Conservation (phyloP, 2,113 vertebrate species). For the Rhinoptilus africanus region DNA sequence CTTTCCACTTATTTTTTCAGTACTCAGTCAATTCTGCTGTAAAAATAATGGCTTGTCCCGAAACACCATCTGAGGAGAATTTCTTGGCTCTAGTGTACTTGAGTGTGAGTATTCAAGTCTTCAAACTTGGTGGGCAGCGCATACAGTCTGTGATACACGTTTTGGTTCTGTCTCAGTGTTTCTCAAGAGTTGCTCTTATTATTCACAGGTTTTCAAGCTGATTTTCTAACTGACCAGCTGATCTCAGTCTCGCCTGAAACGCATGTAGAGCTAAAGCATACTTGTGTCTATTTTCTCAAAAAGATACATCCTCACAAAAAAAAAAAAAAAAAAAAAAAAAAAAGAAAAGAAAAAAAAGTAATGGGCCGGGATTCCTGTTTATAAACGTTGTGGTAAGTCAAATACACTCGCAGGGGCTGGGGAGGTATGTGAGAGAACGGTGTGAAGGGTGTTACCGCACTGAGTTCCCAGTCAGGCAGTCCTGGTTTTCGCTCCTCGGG, state of each 20-base stretch:
- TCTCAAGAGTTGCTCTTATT: not conserved
- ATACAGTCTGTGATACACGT: not conserved
- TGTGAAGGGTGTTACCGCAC: not conserved
- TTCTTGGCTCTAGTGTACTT: not conserved
- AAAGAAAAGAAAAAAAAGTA: not conserved
- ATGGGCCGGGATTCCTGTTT: not conserved
- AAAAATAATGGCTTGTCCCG: not conserved
- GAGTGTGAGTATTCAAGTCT: not conserved
- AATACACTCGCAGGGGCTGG: not conserved
- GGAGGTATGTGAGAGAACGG: not conserved
- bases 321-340: not conserved
- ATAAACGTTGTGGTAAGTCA: not conserved
- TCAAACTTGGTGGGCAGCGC: not conserved
- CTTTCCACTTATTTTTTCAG: not conserved
- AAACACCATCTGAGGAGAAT: not conserved
- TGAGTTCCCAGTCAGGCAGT: not conserved
- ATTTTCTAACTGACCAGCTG: not conserved
- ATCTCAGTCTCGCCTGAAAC: not conserved
- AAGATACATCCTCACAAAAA: fast-evolving
- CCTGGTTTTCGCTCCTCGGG: not conserved
- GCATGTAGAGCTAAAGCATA: not conserved
- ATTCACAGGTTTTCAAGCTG: not conserved
- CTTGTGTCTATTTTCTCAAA: not conserved
- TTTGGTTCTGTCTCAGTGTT: not conserved
- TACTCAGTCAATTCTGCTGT: not conserved